Evolutionary conservation across 2,888 invertebrate species (phyloP).

Genomic region (Minunthozetes semirufus): DNA sequence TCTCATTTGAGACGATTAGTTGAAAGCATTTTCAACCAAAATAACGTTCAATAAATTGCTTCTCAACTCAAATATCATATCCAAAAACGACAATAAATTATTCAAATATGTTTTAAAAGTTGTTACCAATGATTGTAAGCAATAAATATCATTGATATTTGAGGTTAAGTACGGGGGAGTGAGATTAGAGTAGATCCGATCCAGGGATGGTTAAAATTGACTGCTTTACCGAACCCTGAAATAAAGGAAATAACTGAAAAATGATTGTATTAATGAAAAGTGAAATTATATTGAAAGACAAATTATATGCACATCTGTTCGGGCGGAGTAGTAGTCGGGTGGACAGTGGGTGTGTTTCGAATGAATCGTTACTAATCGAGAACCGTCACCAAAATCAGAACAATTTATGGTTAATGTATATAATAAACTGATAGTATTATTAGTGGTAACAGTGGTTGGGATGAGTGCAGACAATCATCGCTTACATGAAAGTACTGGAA

Average conservation of each 20-base stretch:
- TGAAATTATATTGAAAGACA: slow-evolving; percentile 14
- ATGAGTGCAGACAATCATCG: not conserved
- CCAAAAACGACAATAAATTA: slow-evolving; percentile 1
- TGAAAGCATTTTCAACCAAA: not conserved
- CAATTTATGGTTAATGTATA: slow-evolving; percentile 5
- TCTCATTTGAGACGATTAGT: slow-evolving; percentile 1
- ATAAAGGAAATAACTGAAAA: too few relatives aligned
- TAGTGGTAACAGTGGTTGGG: slow-evolving; percentile 21
- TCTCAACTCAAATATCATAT: not conserved
- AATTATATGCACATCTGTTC: slow-evolving; percentile 30
- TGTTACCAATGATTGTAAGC: not conserved
- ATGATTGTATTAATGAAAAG: too few relatives aligned
- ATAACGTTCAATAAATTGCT: not conserved
- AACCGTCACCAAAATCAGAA: not conserved
- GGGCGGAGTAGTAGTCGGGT: slow-evolving; percentile 28
- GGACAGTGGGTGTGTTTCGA: slow-evolving; percentile 28
- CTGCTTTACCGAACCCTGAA: too few relatives aligned
- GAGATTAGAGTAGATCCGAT: too few relatives aligned
- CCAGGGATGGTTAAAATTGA: too few relatives aligned
- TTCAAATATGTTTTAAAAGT: not conserved
- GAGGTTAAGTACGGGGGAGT: too few relatives aligned
- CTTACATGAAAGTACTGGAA: not conserved
- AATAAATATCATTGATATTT: too few relatives aligned
- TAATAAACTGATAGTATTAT: slow-evolving; percentile 24
- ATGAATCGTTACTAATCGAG: not conserved